Conservation (phyloP, 37 sponge, comb jelly and placozoan species). For the Dysidea cf. avara region DNA sequence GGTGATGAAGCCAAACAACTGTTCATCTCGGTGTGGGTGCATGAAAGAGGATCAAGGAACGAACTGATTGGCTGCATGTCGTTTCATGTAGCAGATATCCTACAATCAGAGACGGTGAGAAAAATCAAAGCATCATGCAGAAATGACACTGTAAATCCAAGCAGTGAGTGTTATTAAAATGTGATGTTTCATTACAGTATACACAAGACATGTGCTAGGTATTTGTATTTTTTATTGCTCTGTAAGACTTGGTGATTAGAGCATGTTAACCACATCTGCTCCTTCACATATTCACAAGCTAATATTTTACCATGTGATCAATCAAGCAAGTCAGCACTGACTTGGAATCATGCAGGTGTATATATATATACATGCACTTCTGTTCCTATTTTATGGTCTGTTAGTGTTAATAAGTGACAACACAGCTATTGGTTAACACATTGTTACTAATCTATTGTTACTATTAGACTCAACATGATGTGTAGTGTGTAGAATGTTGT, state of each 20-base stretch:
- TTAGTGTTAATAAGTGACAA: background rate
- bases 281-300: too few relatives aligned
- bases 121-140: too few relatives aligned
- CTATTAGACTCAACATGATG: background rate
- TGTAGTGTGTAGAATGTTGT: background rate
- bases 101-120: conserved; percentile 50
- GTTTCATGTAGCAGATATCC: conserved; percentile 37
- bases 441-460: background rate
- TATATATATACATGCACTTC: background rate
- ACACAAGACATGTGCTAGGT: too few relatives aligned
- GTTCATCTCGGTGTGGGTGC: conserved; percentile 62
- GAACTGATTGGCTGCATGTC: conserved; percentile 82
- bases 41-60: conserved; percentile 45
- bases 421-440: background rate
- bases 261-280: too few relatives aligned
- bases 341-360: too few relatives aligned
- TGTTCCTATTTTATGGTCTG: background rate
- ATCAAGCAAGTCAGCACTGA: too few relatives aligned
- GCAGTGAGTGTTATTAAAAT: too few relatives aligned
- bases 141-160: too few relatives aligned
- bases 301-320: too few relatives aligned
- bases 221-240: too few relatives aligned
- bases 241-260: too few relatives aligned
- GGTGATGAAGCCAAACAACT: conserved; percentile 54
- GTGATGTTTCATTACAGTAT: too few relatives aligned